Evolutionary conservation across 1,140 invertebrate genomes (phyloP), one percentile per base, ranked within the genome.

Genomic region (Bombus ignitus): DNA sequence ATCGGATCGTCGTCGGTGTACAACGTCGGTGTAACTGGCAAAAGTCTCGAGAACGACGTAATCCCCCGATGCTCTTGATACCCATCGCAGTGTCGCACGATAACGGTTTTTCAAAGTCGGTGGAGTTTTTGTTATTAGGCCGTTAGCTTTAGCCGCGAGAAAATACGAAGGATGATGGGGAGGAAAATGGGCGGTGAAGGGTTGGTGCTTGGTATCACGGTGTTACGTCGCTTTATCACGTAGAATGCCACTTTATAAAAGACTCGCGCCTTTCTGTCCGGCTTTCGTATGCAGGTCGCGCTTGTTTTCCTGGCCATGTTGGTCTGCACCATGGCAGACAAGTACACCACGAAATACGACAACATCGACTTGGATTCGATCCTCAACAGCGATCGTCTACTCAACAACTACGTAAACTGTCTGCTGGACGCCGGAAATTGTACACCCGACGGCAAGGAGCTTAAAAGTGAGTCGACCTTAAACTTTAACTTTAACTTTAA

Each of bases 321-420:
- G 9, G 90, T 91, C 6, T 94, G 94, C 87, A 92, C 89, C 42
- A 83, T 93, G 73, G 96, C 96, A 8, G 88, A 94, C 0, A 96
- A 96, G 86, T 98, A 98, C 92, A 97, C 97, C 0, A 97, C 96
- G 53, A 97, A 97, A 92, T 98, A 96, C 90, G 97, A 98, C 92
- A 97, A 97, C 90, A 94, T 98, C 66, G 95, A 98, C 91, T 39
- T 98, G 44, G 96, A 97, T 75, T 96, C 97, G 87, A 97, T 98
- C 73, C 93, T 98, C 3, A 94, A 94, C 25, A 98, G 97, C 85
- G 96, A 97, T 8, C 95, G 97, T 73, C 94, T 98, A 37, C 94
- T 97, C 18, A 95, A 94, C 13, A 96, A 96, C 81, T 97, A 98
- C 90, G 94, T 96, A 25, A 96, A 97, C 87, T 98, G 97, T 91